Evolutionary conservation across 92 coral and sea anemone genomes (phyloP), one percentile per base, ranked within the genome.

Genomic region (Umimayanthus chanpuru): DNA sequence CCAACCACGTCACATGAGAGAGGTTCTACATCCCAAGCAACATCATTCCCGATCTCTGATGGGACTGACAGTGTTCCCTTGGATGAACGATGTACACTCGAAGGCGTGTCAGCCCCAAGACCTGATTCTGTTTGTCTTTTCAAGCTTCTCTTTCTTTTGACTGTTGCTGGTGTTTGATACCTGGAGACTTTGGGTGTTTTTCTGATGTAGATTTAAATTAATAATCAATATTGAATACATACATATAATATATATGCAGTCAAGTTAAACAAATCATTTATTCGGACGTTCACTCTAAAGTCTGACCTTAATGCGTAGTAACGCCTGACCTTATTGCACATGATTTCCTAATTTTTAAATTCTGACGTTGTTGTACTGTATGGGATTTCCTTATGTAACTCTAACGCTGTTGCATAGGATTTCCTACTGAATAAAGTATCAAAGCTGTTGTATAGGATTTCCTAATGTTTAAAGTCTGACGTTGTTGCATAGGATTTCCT

Each of bases 111-210:
- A 79, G 75, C 72, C 81, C 77, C 85, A 61, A 61, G 26, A 61
- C 23, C 25, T 20, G 38, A 20, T 23, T 25, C 9, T 23, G 25
- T 1, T 49, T 15, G 71, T 38, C 73, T 38, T 50, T 44, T 65
- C 12, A 74, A 6, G 39, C 20, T 72, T 7, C 73, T 65, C 39
- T 79, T 38, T 44, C 77, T 67, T 70, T 82, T 87, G 74, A 61
- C 29, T 53, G 71, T 25, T 47, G 88, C 87, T 73, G 93, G 93
- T 40, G 93, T 90, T 56, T 82, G 82, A 67, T 87, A 81, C 50
- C 16, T 75, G 26, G 38, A 39, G 10, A 75, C 79, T 68, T 87
- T 87, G n/a, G 93, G 93, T 10, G 88, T 87, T 88, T 81, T 90
- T 11, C 93, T 90, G 88, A 12, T 61, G 29, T 61, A 40, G 43